phyloP scores from a whole-genome alignment of 2,888 invertebrate genomes.

The Rosalia funebris region DNA sequence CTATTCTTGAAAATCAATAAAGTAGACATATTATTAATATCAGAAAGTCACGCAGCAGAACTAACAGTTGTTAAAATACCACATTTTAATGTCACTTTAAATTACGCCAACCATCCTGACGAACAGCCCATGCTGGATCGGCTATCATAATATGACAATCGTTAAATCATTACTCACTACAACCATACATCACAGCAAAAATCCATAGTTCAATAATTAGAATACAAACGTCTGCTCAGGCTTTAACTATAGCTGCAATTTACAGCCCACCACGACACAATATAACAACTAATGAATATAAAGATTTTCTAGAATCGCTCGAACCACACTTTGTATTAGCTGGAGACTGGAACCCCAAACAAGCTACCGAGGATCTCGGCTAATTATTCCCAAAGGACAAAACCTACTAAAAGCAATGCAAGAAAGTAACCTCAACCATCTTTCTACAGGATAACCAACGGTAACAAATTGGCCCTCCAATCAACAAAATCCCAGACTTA shows the following conservation, averaged over 20 bases:
- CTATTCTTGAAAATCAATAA: slow-evolving; percentile 13
- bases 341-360: slow-evolving; percentile 12
- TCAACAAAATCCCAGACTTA: slow-evolving; percentile 4
- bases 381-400: slow-evolving; percentile 5
- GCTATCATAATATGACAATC: slow-evolving; percentile 31
- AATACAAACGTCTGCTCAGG: background rate
- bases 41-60: slow-evolving; percentile 29
- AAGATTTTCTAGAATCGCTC: background rate
- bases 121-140: slow-evolving; percentile 29
- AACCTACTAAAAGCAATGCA: background rate
- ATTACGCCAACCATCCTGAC: slow-evolving; percentile 32
- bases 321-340: slow-evolving; percentile 1
- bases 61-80: slow-evolving; percentile 30
- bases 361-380: slow-evolving; percentile 9
- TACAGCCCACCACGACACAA: slow-evolving; percentile 10
- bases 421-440: background rate
- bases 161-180: background rate
- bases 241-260: slow-evolving; percentile 1
- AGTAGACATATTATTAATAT: slow-evolving; percentile 30
- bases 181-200: background rate
- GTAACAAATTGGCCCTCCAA: slow-evolving; percentile 14
- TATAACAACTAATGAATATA: background rate
- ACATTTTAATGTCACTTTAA: slow-evolving; percentile 17
- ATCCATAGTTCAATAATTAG: background rate
- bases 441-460: slow-evolving; percentile 6